A percentile compares a stretch with the other conserved stretches of the same genome.
These are phyloP conservation scores for Mythimna ferrago DNA, from an alignment of 2,888 invertebrate species.

Conservation along the genomic window DNA sequence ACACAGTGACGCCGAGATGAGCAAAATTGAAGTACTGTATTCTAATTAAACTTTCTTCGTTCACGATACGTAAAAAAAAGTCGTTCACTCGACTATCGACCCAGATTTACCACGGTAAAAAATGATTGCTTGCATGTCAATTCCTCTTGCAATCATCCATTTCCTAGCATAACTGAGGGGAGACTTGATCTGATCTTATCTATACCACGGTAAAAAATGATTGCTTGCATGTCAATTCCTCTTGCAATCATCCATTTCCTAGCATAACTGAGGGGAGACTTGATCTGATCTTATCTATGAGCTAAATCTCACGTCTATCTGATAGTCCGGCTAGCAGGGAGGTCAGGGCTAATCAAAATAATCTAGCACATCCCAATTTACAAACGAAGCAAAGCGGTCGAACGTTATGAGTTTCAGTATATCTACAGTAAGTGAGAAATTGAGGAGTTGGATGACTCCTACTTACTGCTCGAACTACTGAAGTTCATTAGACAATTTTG, in stretches of 20 bases:
- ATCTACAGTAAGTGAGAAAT: too few species aligned
- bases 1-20: too few species aligned
- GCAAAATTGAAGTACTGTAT: too few species aligned
- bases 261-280: not conserved
- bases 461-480: too few species aligned
- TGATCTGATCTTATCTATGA: slow-evolving; percentile 11
- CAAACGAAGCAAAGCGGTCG: not conserved
- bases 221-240: not conserved
- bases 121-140: too few species aligned
- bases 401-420: too few species aligned
- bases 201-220: not conserved
- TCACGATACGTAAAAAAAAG: too few species aligned
- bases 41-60: too few species aligned
- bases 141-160: not conserved
- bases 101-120: too few species aligned
- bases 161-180: not conserved
- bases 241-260: not conserved
- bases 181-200: slow-evolving; percentile 8
- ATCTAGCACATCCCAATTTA: not conserved
- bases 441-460: too few species aligned
- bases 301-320: slow-evolving; percentile 17
- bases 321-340: not conserved
- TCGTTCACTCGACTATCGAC: too few species aligned
- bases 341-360: not conserved
- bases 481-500: too few species aligned